These are phyloP conservation scores for Phyllotreta cruciferae DNA, from an alignment of 2,888 invertebrate genomes.

Conservation along the genomic window DNA sequence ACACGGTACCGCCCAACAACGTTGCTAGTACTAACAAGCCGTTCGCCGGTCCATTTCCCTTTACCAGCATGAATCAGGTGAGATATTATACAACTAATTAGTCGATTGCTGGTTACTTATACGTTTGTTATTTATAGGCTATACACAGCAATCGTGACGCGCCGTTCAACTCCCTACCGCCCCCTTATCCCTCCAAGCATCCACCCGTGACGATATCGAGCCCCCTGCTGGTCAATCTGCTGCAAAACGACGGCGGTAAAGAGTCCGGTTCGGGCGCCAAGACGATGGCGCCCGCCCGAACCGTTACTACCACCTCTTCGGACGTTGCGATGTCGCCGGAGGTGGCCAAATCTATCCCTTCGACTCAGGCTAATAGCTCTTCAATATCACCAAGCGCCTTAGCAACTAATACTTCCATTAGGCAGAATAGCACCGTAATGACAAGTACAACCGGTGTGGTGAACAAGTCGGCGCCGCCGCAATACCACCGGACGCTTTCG, in stretches of 20 bases:
- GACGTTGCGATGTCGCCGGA: slow-evolving; percentile 19
- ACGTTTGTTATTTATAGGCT: slow-evolving; percentile 57
- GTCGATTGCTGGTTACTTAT: neutral
- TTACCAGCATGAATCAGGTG: slow-evolving; percentile 86
- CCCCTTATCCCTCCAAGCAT: slow-evolving; percentile 49
- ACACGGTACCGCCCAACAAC: slow-evolving; percentile 44
- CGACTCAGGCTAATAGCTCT: slow-evolving; percentile 47
- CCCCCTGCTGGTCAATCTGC: slow-evolving; percentile 87
- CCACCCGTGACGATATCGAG: slow-evolving; percentile 78
- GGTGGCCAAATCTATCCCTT: slow-evolving; percentile 27
- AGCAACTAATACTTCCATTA: slow-evolving; percentile 49
- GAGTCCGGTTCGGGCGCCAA: slow-evolving; percentile 52
- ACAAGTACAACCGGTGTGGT: slow-evolving; percentile 46
- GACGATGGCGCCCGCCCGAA: slow-evolving; percentile 13
- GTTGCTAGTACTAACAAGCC: slow-evolving; percentile 60
- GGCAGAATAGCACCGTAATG: slow-evolving; percentile 47
- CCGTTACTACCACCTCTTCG: slow-evolving; percentile 12
- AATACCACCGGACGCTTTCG: slow-evolving; percentile 39
- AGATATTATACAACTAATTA: neutral
- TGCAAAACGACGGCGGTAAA: slow-evolving; percentile 80
- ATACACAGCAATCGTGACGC: slow-evolving; percentile 67
- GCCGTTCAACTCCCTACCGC: slow-evolving; percentile 44
- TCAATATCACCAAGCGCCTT: slow-evolving; percentile 55
- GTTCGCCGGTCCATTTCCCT: slow-evolving; percentile 76
- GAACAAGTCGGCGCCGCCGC: slow-evolving; percentile 35